phyloP scores from a whole-genome alignment of 2,888 invertebrate species.

The Cybosia mesomella region DNA sequence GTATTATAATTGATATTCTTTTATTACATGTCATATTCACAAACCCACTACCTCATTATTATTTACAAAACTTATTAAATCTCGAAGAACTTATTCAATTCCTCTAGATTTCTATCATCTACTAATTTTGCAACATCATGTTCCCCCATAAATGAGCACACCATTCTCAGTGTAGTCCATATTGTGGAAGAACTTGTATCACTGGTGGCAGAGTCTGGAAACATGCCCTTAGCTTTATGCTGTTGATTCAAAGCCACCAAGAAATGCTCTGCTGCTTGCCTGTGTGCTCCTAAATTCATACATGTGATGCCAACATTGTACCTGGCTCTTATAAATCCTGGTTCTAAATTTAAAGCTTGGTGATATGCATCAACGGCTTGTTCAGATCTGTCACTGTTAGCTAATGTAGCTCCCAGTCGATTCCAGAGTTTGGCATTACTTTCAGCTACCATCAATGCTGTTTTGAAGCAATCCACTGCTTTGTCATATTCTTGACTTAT shows the following conservation, averaged over 20 bases:
- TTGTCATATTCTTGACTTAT: conserved; percentile 97
- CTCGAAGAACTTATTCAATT: conserved; percentile 87
- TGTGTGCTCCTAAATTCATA: conserved; percentile 97
- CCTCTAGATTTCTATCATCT: conserved; percentile 87
- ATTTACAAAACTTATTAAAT: conserved; percentile 54
- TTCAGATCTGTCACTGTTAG: conserved; percentile 97
- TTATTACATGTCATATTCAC: conserved; percentile 25
- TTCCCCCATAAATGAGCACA: conserved; percentile 92
- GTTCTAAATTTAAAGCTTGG: conserved; percentile 95
- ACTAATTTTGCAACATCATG: conserved; percentile 88
- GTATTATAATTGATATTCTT: not conserved
- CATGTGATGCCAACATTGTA: conserved; percentile 99
- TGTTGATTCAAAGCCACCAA: conserved; percentile 97
- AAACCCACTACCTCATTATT: conserved; percentile 6
- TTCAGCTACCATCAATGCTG: conserved; percentile 94
- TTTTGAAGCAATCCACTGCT: conserved; percentile 98
- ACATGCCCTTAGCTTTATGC: conserved; percentile 84
- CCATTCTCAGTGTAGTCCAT: conserved; percentile 97
- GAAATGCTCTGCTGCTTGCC: conserved; percentile 98
- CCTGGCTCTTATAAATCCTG: conserved; percentile 98
- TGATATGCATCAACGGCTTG: conserved; percentile 99
- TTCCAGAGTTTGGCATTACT: conserved; percentile 98
- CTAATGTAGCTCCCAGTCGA: conserved; percentile 97
- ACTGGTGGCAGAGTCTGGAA: conserved; percentile 64
- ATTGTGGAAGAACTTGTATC: conserved; percentile 95